Evolutionary conservation across 2,888 invertebrate species (phyloP).

Genomic region (Diarsia brunnea): DNA sequence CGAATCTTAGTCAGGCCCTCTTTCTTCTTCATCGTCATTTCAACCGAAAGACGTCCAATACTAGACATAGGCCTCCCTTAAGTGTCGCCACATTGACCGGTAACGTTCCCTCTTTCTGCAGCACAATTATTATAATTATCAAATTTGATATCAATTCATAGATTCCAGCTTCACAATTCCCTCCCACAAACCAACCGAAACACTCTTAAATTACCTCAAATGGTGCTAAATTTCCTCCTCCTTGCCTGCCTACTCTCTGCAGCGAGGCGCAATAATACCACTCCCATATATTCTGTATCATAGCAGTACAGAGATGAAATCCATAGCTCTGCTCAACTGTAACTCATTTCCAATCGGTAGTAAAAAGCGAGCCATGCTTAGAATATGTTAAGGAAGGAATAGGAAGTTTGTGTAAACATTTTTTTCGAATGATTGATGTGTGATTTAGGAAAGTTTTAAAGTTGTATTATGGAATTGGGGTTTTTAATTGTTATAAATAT

Average conservation of each 20-base stretch:
- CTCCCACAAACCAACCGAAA: neutral
- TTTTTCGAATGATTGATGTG: neutral
- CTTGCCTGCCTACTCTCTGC: slow-evolving; percentile 32
- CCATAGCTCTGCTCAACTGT: slow-evolving; percentile 69
- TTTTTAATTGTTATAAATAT: neutral
- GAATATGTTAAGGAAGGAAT: slow-evolving; percentile 41
- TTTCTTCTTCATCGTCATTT: too few relatives aligned
- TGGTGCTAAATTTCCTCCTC: slow-evolving; percentile 20
- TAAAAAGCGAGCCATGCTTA: slow-evolving; percentile 63
- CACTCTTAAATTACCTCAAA: neutral
- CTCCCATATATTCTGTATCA: slow-evolving; percentile 62
- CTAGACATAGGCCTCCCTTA: too few relatives aligned
- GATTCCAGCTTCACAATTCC: too few relatives aligned
- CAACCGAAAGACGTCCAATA: too few relatives aligned
- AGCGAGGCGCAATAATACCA: slow-evolving; percentile 53
- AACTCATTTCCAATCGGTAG: slow-evolving; percentile 71
- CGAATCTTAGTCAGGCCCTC: too few relatives aligned
- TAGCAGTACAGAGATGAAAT: slow-evolving; percentile 65
- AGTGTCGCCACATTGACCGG: too few relatives aligned
- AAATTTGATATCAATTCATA: too few relatives aligned
- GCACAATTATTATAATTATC: too few relatives aligned
- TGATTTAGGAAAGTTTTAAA: neutral
- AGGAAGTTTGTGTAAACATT: slow-evolving; percentile 16
- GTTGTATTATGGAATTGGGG: neutral
- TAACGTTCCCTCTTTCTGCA: too few relatives aligned